Evolutionary conservation across 1,140 invertebrate genomes (phyloP), one percentile per base, ranked within the genome.

Genomic region (Sycobia sp.): DNA sequence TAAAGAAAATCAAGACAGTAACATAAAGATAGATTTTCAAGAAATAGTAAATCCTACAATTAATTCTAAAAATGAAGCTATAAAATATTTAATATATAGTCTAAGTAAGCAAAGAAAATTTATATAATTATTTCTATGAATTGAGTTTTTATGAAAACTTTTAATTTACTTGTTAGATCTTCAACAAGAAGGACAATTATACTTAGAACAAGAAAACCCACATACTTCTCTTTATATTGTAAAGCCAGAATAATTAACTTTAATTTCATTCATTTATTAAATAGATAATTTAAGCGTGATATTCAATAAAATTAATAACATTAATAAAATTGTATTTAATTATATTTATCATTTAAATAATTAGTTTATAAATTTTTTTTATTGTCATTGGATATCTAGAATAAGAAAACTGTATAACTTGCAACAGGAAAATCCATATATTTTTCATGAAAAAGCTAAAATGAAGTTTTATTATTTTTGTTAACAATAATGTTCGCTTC

Each of bases 71-170:
- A 22, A 20, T 4, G 25, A 60, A 29, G 47, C 11, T 14, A 3
- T 43, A n/a, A 29, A 39, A 32, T 51, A 41, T 32, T 34, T 60
- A 4, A 20, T 41, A 20, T 23, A 60, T 32, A 51, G 58, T 10
- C 51, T 60, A 5, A 13, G 58, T 60, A 50, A 29, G 38, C 23
- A 36, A 47, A n/a, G n/a, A n/a, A 46, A 23, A 39, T 25, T 23
- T 54, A 25, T 5, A 25, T 20, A 14, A n/a, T 25, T 27, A 46
- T 38, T 20, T 18, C 13, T 36, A 2, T 13, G 11, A 16, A 25
- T 23, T 22, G 9, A 23, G 4, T 39, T 25, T 38, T 13, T n/a
- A 10, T 39, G 39, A 56, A n/a, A 39, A 13, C 44, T 43, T 44
- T 11, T 47, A 7, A 22, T 49, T 44, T 22, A 20, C n/a, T 22